phyloP scores from a whole-genome alignment of 2,113 vertebrate genomes.

The Ovis canadensis region DNA sequence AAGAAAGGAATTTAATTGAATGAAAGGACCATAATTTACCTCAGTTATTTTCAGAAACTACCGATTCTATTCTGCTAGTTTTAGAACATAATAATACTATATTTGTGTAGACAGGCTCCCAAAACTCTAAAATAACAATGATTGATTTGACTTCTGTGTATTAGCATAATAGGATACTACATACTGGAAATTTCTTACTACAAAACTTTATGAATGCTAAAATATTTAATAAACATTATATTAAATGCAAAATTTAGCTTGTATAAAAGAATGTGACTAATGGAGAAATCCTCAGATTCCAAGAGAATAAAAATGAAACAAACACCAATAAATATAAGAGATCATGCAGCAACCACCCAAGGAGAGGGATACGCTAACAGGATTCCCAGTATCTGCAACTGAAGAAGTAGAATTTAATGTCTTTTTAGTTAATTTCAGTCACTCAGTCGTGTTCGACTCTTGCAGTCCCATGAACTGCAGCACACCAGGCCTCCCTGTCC shows the following conservation, averaged over 20 bases:
- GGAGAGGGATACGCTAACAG: accelerated
- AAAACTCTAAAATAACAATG: background rate
- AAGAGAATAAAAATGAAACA: background rate
- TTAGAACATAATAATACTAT: background rate
- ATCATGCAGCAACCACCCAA: background rate
- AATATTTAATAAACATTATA: background rate
- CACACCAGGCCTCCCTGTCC: too few relatives aligned
- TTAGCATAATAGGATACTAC: background rate
- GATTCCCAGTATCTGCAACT: background rate
- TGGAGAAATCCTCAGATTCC: background rate
- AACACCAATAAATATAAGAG: background rate
- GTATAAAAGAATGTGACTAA: background rate
- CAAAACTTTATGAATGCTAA: background rate
- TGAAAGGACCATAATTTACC: background rate
- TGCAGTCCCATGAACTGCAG: too few relatives aligned
- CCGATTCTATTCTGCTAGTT: background rate
- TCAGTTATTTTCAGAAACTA: background rate
- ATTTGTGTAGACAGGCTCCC: background rate
- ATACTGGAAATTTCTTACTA: background rate
- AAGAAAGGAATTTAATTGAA: background rate
- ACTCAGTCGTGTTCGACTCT: accelerated
- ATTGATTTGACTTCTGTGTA: background rate
- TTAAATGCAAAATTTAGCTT: background rate
- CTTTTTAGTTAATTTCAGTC: background rate
- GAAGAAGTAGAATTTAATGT: background rate